Evolutionary conservation across 2,888 invertebrate species (phyloP), one percentile per base, ranked within the genome.

Genomic region (Drosophila siamana): DNA sequence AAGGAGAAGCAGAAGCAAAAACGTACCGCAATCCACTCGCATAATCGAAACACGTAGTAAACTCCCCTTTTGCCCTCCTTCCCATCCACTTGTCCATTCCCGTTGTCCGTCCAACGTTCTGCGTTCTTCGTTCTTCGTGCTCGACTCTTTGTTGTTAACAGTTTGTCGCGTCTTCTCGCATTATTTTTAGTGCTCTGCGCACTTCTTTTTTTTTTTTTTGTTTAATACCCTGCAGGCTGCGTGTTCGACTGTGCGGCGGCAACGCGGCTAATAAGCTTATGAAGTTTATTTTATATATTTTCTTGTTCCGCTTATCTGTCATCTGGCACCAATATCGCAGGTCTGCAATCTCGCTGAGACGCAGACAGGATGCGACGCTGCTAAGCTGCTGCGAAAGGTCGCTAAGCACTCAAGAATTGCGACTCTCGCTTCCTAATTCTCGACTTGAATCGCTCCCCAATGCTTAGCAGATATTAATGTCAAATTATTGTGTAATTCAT

Each of bases 41-140:
- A 65, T 50, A 88, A 74, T 88, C 86, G 59, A 50, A 74, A 64
- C 88, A 87, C 88, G 82, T 82, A 85, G 67, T 48, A 46, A 47
- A 28, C 16, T 22, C 19, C 40, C 50, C 22, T 51, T 41, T 19
- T 16, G 38, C 19, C 16, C 6, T 24, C 15, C 30, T 38, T 40
- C 22, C 36, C 15, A 9, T 13, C 8, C 38, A 8, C 19, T 38
- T 1, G n/a, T 16, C 15, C 33, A 30, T 7, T n/a, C 47, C 43
- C 11, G 11, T 33, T 36, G 36, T 6, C 6, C 13, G 7, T 33
- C n/a, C 33, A 46, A 30, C 13, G 26, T 4, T 9, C 4, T 13
- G 8, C 43, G 7, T 6, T 1, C 36, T 3, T 44, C n/a, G 1
- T 24, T 38, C 6, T 47, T 44, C 15, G 19, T 5, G 8, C 4